A percentile compares a stretch with the other conserved stretches of the same genome.
Evolutionary conservation across 2,797 vertebrate species (phyloP).

Genomic region (Syngnathus acus): DNA sequence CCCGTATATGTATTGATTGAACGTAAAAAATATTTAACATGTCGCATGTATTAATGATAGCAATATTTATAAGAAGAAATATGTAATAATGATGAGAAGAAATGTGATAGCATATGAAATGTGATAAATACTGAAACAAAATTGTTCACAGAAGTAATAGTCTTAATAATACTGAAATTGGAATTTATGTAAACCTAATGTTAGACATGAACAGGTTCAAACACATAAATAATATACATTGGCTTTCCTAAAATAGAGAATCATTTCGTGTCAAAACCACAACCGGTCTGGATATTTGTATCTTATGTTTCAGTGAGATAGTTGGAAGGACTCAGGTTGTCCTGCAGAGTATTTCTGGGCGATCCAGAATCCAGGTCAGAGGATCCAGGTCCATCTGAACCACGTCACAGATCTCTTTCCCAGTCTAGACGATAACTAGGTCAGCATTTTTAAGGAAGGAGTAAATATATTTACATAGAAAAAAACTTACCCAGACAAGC

Average conservation of each 20-base stretch:
- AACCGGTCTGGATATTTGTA: neutral
- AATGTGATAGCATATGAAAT: neutral
- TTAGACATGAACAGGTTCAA: neutral
- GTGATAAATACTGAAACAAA: neutral
- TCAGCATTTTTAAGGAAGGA: conserved; percentile 7
- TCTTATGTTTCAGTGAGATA: conserved; percentile 9
- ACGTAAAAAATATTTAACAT: neutral
- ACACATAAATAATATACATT: neutral
- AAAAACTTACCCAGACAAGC: conserved; percentile 3
- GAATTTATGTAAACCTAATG: neutral
- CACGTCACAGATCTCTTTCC: conserved; percentile 8
- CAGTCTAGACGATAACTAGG: conserved; percentile 3
- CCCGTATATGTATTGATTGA: neutral
- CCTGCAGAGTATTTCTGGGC: conserved; percentile 19
- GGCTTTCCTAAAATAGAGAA: neutral
- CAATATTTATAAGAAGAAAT: neutral
- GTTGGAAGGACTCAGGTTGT: conserved; percentile 13
- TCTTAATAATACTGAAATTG: neutral
- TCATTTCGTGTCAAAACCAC: neutral
- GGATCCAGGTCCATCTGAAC: conserved; percentile 6
- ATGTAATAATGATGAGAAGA: neutral
- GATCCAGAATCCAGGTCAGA: conserved; percentile 18
- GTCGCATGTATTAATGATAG: neutral
- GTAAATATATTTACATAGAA: neutral
- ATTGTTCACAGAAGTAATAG: neutral